Conservation (phyloP, 2,113 vertebrate genomes). For the Chauna torquata region DNA sequence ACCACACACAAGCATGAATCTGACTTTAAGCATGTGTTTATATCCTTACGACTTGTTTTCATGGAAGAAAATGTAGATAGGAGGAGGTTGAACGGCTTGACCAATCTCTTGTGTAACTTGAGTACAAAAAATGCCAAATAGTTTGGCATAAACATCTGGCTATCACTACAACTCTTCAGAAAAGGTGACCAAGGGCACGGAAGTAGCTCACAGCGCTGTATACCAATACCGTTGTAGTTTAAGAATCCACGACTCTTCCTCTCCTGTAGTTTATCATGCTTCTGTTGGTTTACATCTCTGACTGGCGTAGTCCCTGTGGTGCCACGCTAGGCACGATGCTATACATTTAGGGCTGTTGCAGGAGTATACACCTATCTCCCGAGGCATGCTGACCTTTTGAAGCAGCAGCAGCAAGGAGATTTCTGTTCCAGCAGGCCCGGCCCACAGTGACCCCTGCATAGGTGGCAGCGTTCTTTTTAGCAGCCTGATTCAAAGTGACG, state of each 20-base stretch:
- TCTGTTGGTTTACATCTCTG: not conserved
- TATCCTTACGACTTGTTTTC: not conserved
- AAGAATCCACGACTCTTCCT: not conserved
- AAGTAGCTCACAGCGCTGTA: not conserved
- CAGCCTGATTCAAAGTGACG: not conserved
- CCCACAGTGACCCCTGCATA: not conserved
- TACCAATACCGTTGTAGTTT: fast-evolving
- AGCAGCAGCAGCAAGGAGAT: not conserved
- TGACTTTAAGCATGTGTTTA: not conserved
- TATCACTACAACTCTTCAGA: not conserved
- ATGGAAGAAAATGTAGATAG: not conserved
- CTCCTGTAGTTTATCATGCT: not conserved
- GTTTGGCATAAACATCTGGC: not conserved
- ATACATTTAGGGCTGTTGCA: not conserved
- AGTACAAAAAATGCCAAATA: not conserved
- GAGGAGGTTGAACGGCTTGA: not conserved
- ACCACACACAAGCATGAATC: not conserved
- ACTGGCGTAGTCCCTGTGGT: not conserved
- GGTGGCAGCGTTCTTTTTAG: not conserved
- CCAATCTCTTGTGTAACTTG: not conserved
- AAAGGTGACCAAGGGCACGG: fast-evolving
- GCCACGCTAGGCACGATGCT: not conserved
- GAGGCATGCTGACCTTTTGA: not conserved
- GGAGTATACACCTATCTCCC: not conserved
- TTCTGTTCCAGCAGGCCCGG: not conserved